Evolutionary conservation across 2,113 vertebrate genomes (phyloP).

Genomic region (Ptyas mucosa): DNA sequence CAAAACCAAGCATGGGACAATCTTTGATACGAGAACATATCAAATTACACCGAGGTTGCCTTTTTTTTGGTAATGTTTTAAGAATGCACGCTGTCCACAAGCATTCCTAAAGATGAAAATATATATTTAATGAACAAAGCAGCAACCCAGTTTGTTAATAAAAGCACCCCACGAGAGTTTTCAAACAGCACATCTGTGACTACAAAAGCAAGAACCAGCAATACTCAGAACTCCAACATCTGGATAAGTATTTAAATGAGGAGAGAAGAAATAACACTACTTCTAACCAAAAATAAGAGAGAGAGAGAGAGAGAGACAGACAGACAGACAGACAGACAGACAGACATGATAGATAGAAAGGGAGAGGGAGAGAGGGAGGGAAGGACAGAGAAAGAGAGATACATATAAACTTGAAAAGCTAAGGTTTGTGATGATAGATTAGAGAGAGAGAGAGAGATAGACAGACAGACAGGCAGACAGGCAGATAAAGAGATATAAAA

Average conservation of each 20-base stretch:
- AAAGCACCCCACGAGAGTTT: background rate
- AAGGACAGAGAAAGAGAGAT: no score
- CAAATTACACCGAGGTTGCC: background rate
- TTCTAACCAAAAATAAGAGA: background rate
- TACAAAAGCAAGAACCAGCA: background rate
- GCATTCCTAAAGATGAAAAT: background rate
- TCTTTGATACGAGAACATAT: background rate
- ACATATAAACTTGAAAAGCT: background rate
- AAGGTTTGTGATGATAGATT: background rate
- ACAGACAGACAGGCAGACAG: no score
- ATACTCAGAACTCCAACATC: background rate
- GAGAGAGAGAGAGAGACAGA: no score
- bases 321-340: no score
- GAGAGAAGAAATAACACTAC: background rate
- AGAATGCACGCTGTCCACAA: background rate
- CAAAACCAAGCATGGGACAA: background rate
- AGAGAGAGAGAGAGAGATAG: no score
- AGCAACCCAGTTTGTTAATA: background rate
- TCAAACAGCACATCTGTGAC: background rate
- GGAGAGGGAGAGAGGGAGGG: no score
- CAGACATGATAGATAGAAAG: no score
- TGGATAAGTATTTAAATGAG: background rate
- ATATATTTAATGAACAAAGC: background rate
- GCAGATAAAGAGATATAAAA: no score
- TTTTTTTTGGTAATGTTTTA: background rate